Conservation (phyloP, 2,888 invertebrate species). For the Dryomyza anilis region DNA sequence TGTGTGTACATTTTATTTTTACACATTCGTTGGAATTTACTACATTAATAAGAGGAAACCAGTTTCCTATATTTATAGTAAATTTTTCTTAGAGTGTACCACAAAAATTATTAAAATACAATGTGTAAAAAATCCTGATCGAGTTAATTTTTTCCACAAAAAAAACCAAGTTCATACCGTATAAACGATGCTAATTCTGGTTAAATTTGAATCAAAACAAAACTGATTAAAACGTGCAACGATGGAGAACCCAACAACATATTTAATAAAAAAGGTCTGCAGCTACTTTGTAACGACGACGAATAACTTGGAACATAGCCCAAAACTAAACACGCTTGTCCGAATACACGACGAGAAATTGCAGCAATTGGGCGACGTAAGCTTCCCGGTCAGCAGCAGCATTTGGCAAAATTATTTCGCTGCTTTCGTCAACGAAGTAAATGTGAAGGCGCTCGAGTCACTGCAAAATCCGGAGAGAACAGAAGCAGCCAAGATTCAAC, state of each 20-base stretch:
- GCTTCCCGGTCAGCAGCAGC: constrained; percentile 66
- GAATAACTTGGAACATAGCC: neutral
- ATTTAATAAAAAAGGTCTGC: constrained; percentile 27
- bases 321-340: constrained; percentile 53
- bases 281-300: constrained; percentile 20
- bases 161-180: too few species aligned
- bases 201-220: neutral
- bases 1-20: too few species aligned
- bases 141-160: too few species aligned
- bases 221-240: neutral
- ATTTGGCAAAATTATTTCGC: constrained; percentile 65
- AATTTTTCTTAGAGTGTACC: too few species aligned
- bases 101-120: too few species aligned
- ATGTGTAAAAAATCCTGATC: too few species aligned
- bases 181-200: neutral
- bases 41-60: too few species aligned
- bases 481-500: constrained; percentile 16
- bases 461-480: constrained; percentile 20
- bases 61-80: too few species aligned
- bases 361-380: constrained; percentile 67
- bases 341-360: constrained; percentile 68
- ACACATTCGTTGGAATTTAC: too few species aligned
- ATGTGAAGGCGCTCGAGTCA: constrained; percentile 35
- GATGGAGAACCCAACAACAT: constrained; percentile 33
- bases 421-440: too few species aligned